Evolutionary conservation across 2,888 invertebrate species (phyloP).

Genomic region (Agonopterix alstromeriana): DNA sequence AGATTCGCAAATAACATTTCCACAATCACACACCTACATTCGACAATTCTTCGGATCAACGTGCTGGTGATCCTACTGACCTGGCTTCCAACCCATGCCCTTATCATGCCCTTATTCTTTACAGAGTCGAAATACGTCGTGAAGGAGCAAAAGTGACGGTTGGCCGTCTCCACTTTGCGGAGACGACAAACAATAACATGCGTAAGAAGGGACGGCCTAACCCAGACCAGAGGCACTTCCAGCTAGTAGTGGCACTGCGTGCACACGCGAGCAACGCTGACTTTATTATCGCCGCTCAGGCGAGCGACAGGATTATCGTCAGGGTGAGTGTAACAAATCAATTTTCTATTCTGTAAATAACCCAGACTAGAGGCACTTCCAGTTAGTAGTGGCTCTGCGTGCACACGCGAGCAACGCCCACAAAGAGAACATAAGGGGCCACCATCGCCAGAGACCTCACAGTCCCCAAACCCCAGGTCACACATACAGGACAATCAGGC

Average conservation of each 20-base stretch:
- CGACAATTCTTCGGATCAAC: no score
- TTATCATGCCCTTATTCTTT: background rate
- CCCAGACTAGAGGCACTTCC: constrained; percentile 97
- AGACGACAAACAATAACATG: constrained; percentile 99
- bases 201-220: constrained; percentile 98
- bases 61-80: no score
- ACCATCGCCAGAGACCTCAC: no score
- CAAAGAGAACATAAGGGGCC: constrained; percentile 26
- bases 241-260: constrained; percentile 93
- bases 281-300: constrained; percentile 90
- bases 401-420: constrained; percentile 86
- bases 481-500: no score
- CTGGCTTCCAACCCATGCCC: no score
- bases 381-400: constrained; percentile 93
- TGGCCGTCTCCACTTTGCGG: constrained; percentile 97
- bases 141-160: constrained; percentile 96
- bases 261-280: constrained; percentile 90
- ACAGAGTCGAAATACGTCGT: constrained; percentile 88
- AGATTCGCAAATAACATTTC: no score
- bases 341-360: background rate
- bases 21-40: no score
- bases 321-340: constrained; percentile 79
- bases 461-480: no score
- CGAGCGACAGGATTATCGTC: constrained; percentile 97
- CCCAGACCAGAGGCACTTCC: constrained; percentile 98